phyloP scores from a whole-genome alignment of 1,140 invertebrate species.

The Eupeodes corollae region DNA sequence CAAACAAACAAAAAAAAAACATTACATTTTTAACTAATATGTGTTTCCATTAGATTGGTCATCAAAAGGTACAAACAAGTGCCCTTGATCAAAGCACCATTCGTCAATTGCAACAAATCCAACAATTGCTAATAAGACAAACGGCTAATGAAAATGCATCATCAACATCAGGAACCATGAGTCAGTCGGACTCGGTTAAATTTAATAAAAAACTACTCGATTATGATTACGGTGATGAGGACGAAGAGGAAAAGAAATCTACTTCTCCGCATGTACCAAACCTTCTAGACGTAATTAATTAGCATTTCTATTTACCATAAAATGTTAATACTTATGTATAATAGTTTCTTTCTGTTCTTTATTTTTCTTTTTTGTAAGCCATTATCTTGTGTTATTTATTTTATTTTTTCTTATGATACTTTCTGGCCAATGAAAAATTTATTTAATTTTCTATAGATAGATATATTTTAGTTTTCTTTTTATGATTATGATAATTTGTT shows the following conservation, averaged over 20 bases:
- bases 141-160: background rate
- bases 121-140: constrained; percentile 46
- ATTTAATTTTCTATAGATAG: background rate
- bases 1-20: too few relatives aligned
- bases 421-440: background rate
- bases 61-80: constrained; percentile 20
- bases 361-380: background rate
- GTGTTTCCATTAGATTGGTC: constrained; percentile 5
- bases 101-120: constrained; percentile 47
- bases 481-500: background rate
- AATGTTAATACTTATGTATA: constrained; percentile 1
- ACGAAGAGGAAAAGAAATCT: constrained; percentile 52
- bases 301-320: background rate
- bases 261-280: constrained; percentile 18
- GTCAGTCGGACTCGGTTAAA: constrained; percentile 40
- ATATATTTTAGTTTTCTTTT: constrained; percentile 2
- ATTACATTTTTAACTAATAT: too few relatives aligned
- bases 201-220: constrained; percentile 70
- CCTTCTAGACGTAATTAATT: background rate
- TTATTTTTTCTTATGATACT: background rate
- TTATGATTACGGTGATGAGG: constrained; percentile 75
- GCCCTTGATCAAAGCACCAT: constrained; percentile 36
- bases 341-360: background rate
- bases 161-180: background rate
- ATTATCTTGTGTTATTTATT: background rate